Base-by-base conservation (phyloP, 2,888 invertebrate species). In the Papilio gigon region DNA sequence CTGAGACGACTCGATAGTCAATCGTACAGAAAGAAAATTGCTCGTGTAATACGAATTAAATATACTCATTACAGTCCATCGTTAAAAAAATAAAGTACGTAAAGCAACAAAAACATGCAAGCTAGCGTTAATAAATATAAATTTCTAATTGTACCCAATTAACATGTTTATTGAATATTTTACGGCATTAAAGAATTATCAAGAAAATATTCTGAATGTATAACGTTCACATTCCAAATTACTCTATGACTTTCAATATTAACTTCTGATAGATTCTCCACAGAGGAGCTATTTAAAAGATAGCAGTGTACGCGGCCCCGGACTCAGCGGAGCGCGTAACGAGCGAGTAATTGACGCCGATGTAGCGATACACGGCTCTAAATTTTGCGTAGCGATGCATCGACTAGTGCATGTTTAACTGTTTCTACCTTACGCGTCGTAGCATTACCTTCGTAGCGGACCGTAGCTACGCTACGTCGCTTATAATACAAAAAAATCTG, bases 281-380 rank as follows among this genome's bases (percentile, higher is more conserved):
- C 81, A 81, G 79, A 80, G 79, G 80, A 84, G 81, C 80, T 80
- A 81, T 87, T 83, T 82, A 78, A 82, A 80, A 84, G 83, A 84
- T 83, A 82, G 77, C 79, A 75, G 72, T 74, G 69, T 81, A 79
- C 81, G 77, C 72, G 72, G 69, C 70, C 78, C 77, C 77, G 59
- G 50, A 71, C 65, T 76, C 78, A 71, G 47, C 72, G 72, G 74
- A 76, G 76, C 78, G 76, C 70, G 74, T 76, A 76, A 77, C 76
- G 74, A 74, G 73, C 75, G 74, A 73, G 71, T 76, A 76, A 76
- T 75, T 75, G 73, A 72, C 73, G 71, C 71, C 71, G 69, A 22
- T 22, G 22, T 30, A 30, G 4, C 71, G 70, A 71, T 69, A 74
- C 65, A 71, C 66, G 9, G 14, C 8, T n/a, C 69, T 44, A 65